phyloP scores from a whole-genome alignment of 2,888 invertebrate genomes.

The Hedychridium roseum region DNA sequence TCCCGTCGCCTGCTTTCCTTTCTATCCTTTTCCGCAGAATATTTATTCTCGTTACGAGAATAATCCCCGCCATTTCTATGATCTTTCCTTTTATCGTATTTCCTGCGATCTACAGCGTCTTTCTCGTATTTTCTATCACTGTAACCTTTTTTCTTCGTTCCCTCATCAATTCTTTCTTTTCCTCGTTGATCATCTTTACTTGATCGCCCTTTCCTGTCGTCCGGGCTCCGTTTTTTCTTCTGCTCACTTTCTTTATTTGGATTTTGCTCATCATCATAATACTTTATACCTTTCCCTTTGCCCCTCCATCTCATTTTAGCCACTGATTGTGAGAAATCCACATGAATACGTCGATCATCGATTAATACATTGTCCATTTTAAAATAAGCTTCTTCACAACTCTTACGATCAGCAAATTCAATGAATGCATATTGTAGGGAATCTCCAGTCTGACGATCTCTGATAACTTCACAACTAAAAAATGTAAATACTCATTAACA shows the following conservation, averaged over 20 bases:
- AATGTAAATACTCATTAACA: background rate
- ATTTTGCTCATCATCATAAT: conserved; percentile 20
- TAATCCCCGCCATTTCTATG: conserved; percentile 23
- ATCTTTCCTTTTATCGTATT: conserved; percentile 25
- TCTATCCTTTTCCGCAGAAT: conserved; percentile 20
- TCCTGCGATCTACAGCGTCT: conserved; percentile 21
- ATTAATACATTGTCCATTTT: conserved; percentile 99
- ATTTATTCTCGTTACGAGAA: conserved; percentile 23
- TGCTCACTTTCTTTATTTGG: no score
- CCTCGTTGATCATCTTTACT: conserved; percentile 14
- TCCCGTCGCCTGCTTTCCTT: conserved; percentile 9
- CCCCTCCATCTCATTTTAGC: conserved; percentile 92
- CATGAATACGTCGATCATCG: conserved; percentile 98
- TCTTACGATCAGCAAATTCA: conserved; percentile 90
- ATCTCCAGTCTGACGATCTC: conserved; percentile 90
- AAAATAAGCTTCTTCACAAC: conserved; percentile 97
- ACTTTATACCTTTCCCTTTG: conserved; percentile 79
- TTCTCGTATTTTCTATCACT: conserved; percentile 15
- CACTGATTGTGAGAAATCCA: conserved; percentile 99
- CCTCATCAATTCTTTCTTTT: conserved; percentile 13
- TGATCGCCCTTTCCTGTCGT: conserved; percentile 13
- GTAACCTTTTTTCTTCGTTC: conserved; percentile 12
- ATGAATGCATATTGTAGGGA: conserved; percentile 99
- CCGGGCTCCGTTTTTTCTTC: background rate
- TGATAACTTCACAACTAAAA: conserved; percentile 90